A percentile compares a stretch with the other conserved stretches of the same genome.
Evolutionary conservation across 2,888 invertebrate genomes (phyloP).

Genomic region (Pachymerium ferrugineum): DNA sequence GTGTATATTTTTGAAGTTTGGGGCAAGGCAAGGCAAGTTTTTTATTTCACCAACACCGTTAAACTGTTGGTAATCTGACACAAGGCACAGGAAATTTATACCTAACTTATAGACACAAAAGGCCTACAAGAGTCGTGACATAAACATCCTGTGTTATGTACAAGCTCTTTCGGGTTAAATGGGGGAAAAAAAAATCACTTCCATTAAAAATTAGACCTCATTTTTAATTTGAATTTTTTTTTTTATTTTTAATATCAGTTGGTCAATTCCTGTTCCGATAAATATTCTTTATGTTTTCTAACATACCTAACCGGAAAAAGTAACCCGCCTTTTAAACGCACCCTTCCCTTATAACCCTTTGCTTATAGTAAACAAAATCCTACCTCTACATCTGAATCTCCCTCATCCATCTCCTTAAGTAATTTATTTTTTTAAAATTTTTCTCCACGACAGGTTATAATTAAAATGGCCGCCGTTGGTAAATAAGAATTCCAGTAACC

Average conservation of each 20-base stretch:
- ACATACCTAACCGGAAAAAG: conserved; percentile 27
- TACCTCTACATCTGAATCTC: neutral
- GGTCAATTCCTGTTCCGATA: conserved; percentile 22
- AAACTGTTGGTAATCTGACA: conserved; percentile 30
- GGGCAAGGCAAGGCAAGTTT: conserved; percentile 23
- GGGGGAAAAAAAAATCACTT: conserved; percentile 16
- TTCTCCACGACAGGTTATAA: neutral
- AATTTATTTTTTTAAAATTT: neutral
- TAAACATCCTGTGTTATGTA: conserved; percentile 30
- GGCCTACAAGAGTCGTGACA: conserved; percentile 20
- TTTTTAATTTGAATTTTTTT: neutral
- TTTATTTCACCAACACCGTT: conserved; percentile 26
- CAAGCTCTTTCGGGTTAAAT: conserved; percentile 22
- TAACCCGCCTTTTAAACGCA: neutral
- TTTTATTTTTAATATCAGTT: neutral
- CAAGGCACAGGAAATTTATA: conserved; percentile 23
- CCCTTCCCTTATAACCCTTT: conserved; percentile 22
- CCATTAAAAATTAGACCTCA: neutral
- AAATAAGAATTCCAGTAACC: neutral
- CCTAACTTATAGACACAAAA: conserved; percentile 29
- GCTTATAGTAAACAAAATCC: neutral
- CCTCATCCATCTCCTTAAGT: neutral
- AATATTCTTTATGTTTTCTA: conserved; percentile 1
- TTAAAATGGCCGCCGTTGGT: conserved; percentile 8
- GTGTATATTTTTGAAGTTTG: conserved; percentile 24